Percentiles rank a stretch among this genome's conserved stretches.
These are phyloP conservation scores for Prunella fulvescens DNA, from an alignment of 2,113 vertebrate genomes.

Conservation along the genomic window DNA sequence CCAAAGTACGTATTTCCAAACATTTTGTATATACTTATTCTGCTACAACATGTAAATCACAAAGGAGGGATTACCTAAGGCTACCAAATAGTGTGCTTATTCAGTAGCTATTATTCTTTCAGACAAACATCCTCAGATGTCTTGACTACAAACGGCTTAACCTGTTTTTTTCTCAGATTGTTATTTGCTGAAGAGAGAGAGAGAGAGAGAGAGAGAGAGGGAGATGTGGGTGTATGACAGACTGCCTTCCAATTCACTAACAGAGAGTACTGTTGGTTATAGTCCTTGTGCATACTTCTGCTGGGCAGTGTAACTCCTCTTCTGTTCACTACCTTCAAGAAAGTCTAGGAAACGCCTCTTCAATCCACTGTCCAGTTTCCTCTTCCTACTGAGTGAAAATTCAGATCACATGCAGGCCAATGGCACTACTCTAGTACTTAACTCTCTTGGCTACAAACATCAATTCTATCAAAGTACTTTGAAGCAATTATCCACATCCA, in stretches of 20 bases:
- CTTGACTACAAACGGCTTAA: not conserved
- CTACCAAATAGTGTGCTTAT: conserved; percentile 36
- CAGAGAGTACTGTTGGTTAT: not conserved
- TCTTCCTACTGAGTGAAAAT: conserved; percentile 30
- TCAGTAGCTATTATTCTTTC: conserved; percentile 50
- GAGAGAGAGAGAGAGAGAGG: not conserved
- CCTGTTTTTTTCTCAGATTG: conserved; percentile 26
- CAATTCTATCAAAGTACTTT: conserved; percentile 23
- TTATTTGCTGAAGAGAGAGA: not conserved
- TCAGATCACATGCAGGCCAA: not conserved
- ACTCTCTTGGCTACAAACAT: conserved; percentile 34
- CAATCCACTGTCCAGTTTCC: conserved; percentile 9
- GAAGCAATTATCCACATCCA: conserved; percentile 42
- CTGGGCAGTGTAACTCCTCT: not conserved
- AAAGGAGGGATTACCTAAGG: conserved; percentile 51
- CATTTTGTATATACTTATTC: conserved; percentile 22
- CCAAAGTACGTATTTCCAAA: conserved; percentile 12
- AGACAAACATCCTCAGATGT: not conserved
- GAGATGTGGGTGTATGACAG: not conserved
- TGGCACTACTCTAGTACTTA: not conserved
- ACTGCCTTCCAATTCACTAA: not conserved
- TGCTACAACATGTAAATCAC: conserved; percentile 48
- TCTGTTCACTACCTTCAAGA: not conserved
- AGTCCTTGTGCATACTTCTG: conserved; percentile 16
- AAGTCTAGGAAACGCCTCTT: not conserved